Evolutionary conservation across 2,888 invertebrate genomes (phyloP), one percentile per base, ranked within the genome.

Genomic region (Metacarcinus magister): DNA sequence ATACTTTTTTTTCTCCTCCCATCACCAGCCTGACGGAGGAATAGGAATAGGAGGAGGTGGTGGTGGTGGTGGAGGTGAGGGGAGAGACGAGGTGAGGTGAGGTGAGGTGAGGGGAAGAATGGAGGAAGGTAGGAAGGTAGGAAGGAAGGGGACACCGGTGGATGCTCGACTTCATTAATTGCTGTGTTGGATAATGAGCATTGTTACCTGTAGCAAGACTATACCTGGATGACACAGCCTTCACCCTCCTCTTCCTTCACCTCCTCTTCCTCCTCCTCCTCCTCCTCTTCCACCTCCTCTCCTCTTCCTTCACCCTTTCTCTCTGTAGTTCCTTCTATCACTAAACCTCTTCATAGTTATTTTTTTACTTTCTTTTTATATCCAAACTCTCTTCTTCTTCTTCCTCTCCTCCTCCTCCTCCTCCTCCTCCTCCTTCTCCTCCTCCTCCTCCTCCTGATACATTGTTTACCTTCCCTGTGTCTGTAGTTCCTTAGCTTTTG

Each of bases 161-260:
- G n/a, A 43, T 44, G 87, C 46, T 32, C 87, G 43, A 32, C 39
- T 48, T 94, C 39, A 44, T 94, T 94, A 82, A 94, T 94, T 94
- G 87, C 82, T 43, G 28, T 23, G 23, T 32, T 87, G n/a, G 75
- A 48, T 94, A 89, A 94, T 94, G 94, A 94, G 89, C 67, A 75
- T 60, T 43, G 67, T 93, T 93, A 93, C 39, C 93, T 93, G 75
- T 67, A 39, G 13, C 54, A 43, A 16, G 67, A 4, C 67, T 19
- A 67, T 48, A 48, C 7, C 5, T 48, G 13, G 48, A 8, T 48
- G n/a, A n/a, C n/a, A n/a, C 10, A 54, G 54, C 67, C 67, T 67
- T n/a, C 16, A n/a, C 19, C 16, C 91, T 91, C 3, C 32, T 39
- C n/a, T n/a, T 7, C 46, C 91, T 46, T 7, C 46, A 4, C n/a